Base-by-base conservation (phyloP, 2,113 vertebrate genomes). In the Daubentonia madagascariensis region DNA sequence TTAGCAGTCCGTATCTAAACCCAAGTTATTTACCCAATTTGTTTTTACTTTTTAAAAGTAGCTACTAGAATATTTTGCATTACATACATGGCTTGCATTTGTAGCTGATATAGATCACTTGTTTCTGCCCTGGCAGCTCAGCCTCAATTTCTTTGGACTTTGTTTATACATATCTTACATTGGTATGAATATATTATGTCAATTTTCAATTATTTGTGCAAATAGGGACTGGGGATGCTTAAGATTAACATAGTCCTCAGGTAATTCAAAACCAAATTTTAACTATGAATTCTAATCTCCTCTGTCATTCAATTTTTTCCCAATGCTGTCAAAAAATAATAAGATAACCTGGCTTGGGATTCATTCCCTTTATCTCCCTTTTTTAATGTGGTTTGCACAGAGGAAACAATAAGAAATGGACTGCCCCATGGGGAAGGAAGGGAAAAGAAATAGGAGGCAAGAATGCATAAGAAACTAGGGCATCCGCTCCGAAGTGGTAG, bases 231-330 rank as follows among this genome's bases (percentile, higher is more conserved):
- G 43, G 68, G 22, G 16, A 87, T 76, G 20, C 37, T 76, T 93
- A 86, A 59, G 54, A 80, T 43, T 50, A 92, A 91, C 28, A 85
- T 43, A 84, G n/a, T 89, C 37, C 18, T 61, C 32, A 16, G 40
- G 30, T 76, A 95, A 87, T 72, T 92, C 59, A 85, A 79, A 78
- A 76, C 57, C 90, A 79, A 85, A 80, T 93, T 88, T 95, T 96
- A 90, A 48, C 70, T 84, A 40, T 89, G 75, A 45, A 65, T 83
- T 92, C 78, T 3, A 86, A 35, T 85, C n/a, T 86, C 40, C 32
- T 85, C 20, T 59, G 4, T 84, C 30, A 67, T 25, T 87, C 25
- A 73, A 2, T 40, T 89, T 54, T 65, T 32, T 30, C 17, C 17
- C n/a, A 85, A 6, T 68, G 8, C 68, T 72, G 14, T 73, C 45